Evolutionary conservation across 2,797 vertebrate species (phyloP), one percentile per base, ranked within the genome.

Genomic region (Notoglanidium macrostoma): DNA sequence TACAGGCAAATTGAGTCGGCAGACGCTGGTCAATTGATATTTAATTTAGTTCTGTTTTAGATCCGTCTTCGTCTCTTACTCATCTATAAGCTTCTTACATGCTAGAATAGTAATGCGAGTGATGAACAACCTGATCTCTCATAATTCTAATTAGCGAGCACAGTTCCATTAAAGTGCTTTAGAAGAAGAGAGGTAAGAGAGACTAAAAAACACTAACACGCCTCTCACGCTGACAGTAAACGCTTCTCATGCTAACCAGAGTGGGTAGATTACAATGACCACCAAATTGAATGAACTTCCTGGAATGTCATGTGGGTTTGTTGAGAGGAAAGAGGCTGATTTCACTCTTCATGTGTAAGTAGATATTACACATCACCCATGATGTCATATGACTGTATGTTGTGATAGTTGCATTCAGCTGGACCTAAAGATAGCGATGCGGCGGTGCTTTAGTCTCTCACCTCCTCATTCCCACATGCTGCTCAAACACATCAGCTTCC

Each of bases 11-110:
- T 29, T n/a, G 79, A 63, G 35, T 29, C 14, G 15, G 26, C 44
- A 49, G 80, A 82, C 26, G 35, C 40, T 29, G 80, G 80, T 70
- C 63, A 70, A 55, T 70, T 83, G 63, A 83, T 67, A 68, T 83
- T 83, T 83, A 68, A 68, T 68, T 83, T 54, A 51, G 40, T 29
- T 21, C 46, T 68, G 44, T 29, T 67, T 83, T 44, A 51, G 44
- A 46, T 44, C 79, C 0, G 19, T 40, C 21, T 21, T 26, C 4
- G 12, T 26, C 54, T 59, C 57, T 80, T 44, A 17, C 49, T 55
- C 74, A 9, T 77, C n/a, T 32, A 10, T 77, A 29, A 77, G 49
- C 49, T 17, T 77, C 74, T 77, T 54, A 77, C n/a, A 77, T 21
- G 3, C n/a, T n/a, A 54, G 74, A 32, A 29, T 29, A 55, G 49